phyloP scores from a whole-genome alignment of 2,797 vertebrate species.

The Sebastes kiyomatsui region DNA sequence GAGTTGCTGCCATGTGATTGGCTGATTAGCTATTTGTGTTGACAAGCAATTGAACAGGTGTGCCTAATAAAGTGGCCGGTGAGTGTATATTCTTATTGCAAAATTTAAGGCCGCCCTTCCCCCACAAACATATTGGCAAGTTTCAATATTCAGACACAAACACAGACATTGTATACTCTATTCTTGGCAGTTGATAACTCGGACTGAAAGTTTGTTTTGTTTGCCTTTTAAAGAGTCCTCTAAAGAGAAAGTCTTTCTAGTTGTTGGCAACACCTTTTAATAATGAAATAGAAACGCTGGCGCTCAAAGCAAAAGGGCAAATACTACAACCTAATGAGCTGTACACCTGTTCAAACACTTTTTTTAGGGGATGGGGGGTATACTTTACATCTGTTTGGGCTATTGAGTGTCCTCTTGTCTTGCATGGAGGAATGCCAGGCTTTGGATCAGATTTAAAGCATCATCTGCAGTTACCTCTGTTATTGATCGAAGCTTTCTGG shows the following conservation, averaged over 20 bases:
- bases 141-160: constrained; percentile 7
- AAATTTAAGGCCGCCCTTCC: neutral
- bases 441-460: constrained; percentile 29
- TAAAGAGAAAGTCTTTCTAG: neutral
- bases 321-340: constrained; percentile 32
- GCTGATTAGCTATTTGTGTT: too few species aligned
- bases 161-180: neutral
- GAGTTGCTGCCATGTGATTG: too few species aligned
- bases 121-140: neutral
- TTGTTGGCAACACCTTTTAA: constrained; percentile 18
- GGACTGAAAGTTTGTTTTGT: neutral
- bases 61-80: too few species aligned
- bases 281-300: constrained; percentile 33
- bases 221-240: neutral
- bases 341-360: constrained; percentile 64
- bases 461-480: constrained; percentile 15
- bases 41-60: too few species aligned
- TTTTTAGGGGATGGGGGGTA: neutral
- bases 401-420: constrained; percentile 8
- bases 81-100: neutral
- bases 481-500: constrained; percentile 26
- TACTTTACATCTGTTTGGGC: constrained; percentile 25
- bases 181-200: constrained; percentile 11
- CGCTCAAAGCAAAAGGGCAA: constrained; percentile 30
- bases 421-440: constrained; percentile 23